Evolutionary conservation across 2,113 vertebrate genomes (phyloP).

Genomic region (Mandrillus leucophaeus): DNA sequence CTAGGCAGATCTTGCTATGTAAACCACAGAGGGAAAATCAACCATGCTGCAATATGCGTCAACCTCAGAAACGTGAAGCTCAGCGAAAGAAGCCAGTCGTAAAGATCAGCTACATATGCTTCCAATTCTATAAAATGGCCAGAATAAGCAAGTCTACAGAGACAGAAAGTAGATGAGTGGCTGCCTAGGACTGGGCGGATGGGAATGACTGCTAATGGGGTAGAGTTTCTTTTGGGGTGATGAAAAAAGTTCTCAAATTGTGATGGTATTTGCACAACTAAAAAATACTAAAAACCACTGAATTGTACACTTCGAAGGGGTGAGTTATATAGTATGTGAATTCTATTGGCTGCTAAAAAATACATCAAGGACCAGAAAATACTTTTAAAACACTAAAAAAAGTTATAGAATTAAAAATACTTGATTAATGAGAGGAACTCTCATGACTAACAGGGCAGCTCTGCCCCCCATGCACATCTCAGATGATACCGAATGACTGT

Average conservation of each 20-base stretch:
- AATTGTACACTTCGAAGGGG: background rate
- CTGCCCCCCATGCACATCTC: slow-evolving; percentile 34
- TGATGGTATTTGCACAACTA: background rate
- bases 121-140: background rate
- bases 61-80: background rate
- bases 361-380: background rate
- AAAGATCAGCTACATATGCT: background rate
- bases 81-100: background rate
- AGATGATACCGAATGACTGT: slow-evolving; percentile 7
- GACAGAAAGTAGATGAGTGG: background rate
- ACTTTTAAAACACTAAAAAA: background rate
- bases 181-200: background rate
- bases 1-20: background rate
- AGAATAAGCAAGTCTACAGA: background rate
- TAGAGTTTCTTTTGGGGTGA: background rate
- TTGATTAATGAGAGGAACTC: background rate
- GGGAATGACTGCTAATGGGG: background rate
- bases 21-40: background rate
- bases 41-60: background rate
- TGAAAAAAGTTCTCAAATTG: background rate
- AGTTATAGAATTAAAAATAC: background rate
- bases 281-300: background rate
- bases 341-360: background rate
- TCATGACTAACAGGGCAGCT: background rate
- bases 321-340: background rate